A percentile compares a stretch with the other conserved stretches of the same genome.
Conservation (phyloP, 2,888 invertebrate species). For the Azorinus chamasolen region DNA sequence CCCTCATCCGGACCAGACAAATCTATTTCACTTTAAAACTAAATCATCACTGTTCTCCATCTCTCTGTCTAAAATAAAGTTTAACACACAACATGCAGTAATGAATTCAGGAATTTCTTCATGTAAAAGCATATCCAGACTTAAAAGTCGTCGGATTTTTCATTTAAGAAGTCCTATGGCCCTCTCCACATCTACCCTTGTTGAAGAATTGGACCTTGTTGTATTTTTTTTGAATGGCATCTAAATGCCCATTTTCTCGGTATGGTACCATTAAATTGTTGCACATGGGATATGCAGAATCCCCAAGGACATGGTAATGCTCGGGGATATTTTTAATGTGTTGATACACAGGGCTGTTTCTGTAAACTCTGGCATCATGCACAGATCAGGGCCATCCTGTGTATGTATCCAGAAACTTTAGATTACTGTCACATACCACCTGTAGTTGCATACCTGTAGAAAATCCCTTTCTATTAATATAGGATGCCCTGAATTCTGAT, state of each 20-base stretch:
- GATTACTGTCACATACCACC: constrained; percentile 13
- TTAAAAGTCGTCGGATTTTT: too few relatives aligned
- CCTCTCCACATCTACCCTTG: neutral
- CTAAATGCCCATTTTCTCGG: constrained; percentile 31
- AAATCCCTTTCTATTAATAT: constrained; percentile 26
- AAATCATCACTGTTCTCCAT: too few relatives aligned
- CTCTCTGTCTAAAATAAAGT: too few relatives aligned
- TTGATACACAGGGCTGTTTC: neutral
- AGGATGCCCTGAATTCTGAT: neutral
- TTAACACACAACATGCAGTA: too few relatives aligned
- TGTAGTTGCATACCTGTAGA: constrained; percentile 14
- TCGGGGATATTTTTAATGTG: neutral
- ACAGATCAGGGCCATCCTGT: constrained; percentile 27
- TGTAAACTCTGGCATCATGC: constrained; percentile 20
- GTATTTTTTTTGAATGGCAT: constrained; percentile 28
- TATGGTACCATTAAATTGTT: constrained; percentile 18
- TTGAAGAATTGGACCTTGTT: constrained; percentile 24
- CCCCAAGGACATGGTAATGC: constrained; percentile 28
- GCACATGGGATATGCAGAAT: constrained; percentile 20
- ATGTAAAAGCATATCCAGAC: too few relatives aligned
- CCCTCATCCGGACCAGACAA: too few relatives aligned
- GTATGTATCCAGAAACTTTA: constrained; percentile 18
- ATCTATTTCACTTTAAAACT: too few relatives aligned
- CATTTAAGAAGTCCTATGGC: too few relatives aligned
- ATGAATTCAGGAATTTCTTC: too few relatives aligned